These are phyloP conservation scores for Pygoscelis antarcticus DNA, from an alignment of 2,113 vertebrate species.

Conservation along the genomic window DNA sequence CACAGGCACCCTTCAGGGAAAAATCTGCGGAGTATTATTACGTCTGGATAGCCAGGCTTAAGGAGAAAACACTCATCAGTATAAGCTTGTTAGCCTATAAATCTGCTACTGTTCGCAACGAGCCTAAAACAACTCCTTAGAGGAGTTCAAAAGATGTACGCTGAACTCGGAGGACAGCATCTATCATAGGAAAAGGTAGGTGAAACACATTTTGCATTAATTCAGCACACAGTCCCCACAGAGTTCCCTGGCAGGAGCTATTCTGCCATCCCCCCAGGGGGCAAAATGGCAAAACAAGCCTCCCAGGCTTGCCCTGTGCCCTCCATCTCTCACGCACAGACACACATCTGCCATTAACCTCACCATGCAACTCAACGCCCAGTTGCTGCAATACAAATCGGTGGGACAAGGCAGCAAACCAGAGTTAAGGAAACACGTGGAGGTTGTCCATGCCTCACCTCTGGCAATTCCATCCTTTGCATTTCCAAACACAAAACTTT, in stretches of 20 bases:
- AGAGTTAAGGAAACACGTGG: accelerated
- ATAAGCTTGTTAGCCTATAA: slow-evolving; percentile 21
- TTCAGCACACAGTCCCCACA: not conserved
- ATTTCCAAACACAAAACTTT: not conserved
- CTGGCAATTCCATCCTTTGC: not conserved
- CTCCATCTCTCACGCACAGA: not conserved
- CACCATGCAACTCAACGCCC: not conserved
- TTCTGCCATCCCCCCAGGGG: not conserved
- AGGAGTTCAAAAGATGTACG: not conserved
- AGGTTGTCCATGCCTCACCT: not conserved
- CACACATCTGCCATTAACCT: not conserved
- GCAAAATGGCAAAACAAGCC: not conserved
- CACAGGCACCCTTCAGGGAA: slow-evolving; percentile 32
- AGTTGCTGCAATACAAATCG: not conserved
- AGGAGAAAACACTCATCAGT: slow-evolving; percentile 26
- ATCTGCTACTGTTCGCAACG: not conserved
- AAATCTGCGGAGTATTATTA: slow-evolving; percentile 24
- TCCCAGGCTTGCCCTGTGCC: not conserved
- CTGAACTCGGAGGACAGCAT: not conserved
- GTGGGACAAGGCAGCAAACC: not conserved
- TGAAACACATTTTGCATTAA: not conserved
- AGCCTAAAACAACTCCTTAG: not conserved
- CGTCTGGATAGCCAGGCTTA: slow-evolving; percentile 1
- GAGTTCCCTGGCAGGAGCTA: not conserved
- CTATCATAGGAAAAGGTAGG: not conserved